Base-by-base conservation (phyloP, 2,113 vertebrate species). In the Vimba vimba region DNA sequence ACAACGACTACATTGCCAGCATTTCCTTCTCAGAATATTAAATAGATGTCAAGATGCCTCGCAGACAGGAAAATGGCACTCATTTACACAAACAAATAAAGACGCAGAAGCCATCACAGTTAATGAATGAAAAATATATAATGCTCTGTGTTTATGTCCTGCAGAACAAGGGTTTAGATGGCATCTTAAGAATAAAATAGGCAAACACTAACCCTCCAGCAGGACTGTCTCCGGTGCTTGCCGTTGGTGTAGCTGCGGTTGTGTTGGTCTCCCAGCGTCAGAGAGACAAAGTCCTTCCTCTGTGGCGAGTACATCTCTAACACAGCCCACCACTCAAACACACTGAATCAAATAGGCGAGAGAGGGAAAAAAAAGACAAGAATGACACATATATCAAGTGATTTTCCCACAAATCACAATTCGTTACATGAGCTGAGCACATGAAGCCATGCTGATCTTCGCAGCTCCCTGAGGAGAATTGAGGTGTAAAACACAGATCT, bases 261-360 rank as follows among this genome's bases (percentile, higher is more conserved):
- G 87, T 94, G 93, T 47, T 92, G 91, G 8, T 95, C 92, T 89
- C 93, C 93, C 87, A 99, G 94, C 0, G 96, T 97, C 91, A 99
- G 92, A 76, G 97, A 96, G 89, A 98, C 95, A 91, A 97, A 99
- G 90, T 98, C 98, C 90, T 97, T 96, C 68, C 93, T 94, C 76
- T 95, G 92, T 33, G 96, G 92, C 1, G 95, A 90, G 89, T 95
- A 96, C 96, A 96, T 97, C 88, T 83, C 94, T 91, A 89, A 86
- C 80, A 77, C 33, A 8, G 79, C 59, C 55, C 33, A 21, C 30
- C 23, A 60, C 39, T 84, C 91, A 91, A 89, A 90, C 85, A 93
- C 81, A 50, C 92, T 85, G 84, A 36, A 79, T 6, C 52, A 30
- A 73, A 10, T 52, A 86, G 50, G 74, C 71, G 27, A 27, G n/a